Percentiles rank a stretch among this genome's conserved stretches.
phyloP scores from a whole-genome alignment of 2,113 vertebrate species.

The Syngnathus typhle region DNA sequence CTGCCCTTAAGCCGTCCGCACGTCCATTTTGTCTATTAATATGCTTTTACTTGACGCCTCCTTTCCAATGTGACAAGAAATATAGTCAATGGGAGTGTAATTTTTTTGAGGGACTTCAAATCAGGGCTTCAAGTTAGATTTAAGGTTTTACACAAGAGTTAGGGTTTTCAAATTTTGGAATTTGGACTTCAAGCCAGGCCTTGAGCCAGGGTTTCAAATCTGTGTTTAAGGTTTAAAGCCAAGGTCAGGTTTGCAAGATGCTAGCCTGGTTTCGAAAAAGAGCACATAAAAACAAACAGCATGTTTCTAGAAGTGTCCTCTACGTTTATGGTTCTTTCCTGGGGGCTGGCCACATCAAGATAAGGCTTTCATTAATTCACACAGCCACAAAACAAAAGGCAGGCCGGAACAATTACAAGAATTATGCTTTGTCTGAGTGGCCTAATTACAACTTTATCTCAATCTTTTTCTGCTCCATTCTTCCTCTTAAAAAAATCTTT shows the following conservation, averaged over 20 bases:
- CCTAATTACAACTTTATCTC: slow-evolving; percentile 45
- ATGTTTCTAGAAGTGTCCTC: background rate
- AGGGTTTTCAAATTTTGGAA: too few relatives aligned
- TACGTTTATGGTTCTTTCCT: background rate
- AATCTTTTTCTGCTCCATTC: slow-evolving; percentile 11
- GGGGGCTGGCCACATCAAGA: slow-evolving; percentile 17
- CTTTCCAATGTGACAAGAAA: slow-evolving; percentile 14
- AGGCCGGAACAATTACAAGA: slow-evolving; percentile 47
- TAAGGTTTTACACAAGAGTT: too few relatives aligned
- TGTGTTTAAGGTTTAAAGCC: too few relatives aligned
- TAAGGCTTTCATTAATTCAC: slow-evolving; percentile 58
- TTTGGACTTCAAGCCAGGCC: too few relatives aligned
- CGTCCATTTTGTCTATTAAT: slow-evolving; percentile 43
- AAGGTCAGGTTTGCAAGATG: background rate
- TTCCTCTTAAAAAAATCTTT: slow-evolving; percentile 28
- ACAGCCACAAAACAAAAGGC: slow-evolving; percentile 35
- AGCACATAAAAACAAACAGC: background rate
- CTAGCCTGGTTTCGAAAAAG: background rate
- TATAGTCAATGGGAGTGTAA: too few relatives aligned
- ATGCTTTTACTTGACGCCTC: slow-evolving; percentile 34
- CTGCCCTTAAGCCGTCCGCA: slow-evolving; percentile 34
- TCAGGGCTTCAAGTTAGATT: too few relatives aligned
- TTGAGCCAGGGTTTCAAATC: too few relatives aligned
- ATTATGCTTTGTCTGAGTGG: slow-evolving; percentile 36
- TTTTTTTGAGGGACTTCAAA: too few relatives aligned